Conservation (phyloP, 2,888 invertebrate species). For the Melanostoma scalare region DNA sequence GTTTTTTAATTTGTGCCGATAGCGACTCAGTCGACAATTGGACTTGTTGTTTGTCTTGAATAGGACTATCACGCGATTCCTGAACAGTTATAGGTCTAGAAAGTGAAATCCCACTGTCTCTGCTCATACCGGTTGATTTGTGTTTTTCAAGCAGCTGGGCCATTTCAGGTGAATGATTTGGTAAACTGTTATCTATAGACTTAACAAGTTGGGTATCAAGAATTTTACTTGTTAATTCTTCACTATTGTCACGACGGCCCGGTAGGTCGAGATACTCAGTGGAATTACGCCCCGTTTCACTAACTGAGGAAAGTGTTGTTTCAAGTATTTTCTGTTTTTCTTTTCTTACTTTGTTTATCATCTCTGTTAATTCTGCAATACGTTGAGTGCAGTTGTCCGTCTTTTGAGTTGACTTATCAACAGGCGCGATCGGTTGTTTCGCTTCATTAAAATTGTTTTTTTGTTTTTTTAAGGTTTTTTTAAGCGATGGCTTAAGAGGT, state of each 20-base stretch:
- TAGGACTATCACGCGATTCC: conserved; percentile 75
- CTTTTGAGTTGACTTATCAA: conserved; percentile 82
- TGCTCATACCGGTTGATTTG: conserved; percentile 78
- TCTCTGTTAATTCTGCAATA: conserved; percentile 83
- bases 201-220: conserved; percentile 45
- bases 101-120: conserved; percentile 81
- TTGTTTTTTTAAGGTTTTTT: conserved; percentile 11
- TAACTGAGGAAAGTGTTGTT: conserved; percentile 80
- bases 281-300: conserved; percentile 79
- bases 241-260: conserved; percentile 54
- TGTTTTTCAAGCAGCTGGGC: conserved; percentile 76
- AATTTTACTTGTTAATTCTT: conserved; percentile 43
- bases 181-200: conserved; percentile 27
- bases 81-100: conserved; percentile 80
- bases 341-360: conserved; percentile 84
- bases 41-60: conserved; percentile 72
- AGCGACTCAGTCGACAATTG: conserved; percentile 66
- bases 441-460: not conserved
- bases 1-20: conserved; percentile 71
- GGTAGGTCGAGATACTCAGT: conserved; percentile 81
- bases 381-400: conserved; percentile 84
- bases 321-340: conserved; percentile 84
- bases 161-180: conserved; percentile 69
- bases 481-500: conserved; percentile 1
- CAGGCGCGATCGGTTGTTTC: conserved; percentile 51